Conservation (phyloP, 2,113 vertebrate genomes). For the Dasyornis broadbenti region DNA sequence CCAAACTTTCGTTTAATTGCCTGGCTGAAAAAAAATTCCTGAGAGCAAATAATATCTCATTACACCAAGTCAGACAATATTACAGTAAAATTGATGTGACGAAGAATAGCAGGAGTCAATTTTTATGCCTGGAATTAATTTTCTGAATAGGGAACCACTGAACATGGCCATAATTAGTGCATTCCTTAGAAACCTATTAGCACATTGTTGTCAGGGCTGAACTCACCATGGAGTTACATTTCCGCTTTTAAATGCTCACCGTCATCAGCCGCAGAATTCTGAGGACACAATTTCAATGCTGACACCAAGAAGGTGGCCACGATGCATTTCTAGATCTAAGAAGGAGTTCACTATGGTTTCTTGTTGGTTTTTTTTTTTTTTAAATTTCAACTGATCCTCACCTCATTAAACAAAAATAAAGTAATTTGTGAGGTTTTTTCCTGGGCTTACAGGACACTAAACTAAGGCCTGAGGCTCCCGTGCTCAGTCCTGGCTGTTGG, state of each 20-base stretch:
- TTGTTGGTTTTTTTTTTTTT: not conserved
- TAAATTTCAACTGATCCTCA: not conserved
- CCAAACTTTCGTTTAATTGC: not conserved
- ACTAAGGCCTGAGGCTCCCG: not conserved
- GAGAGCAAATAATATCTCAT: not conserved
- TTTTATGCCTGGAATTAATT: constrained; percentile 5
- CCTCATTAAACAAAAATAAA: not conserved
- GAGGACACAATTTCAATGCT: not conserved
- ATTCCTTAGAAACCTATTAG: not conserved
- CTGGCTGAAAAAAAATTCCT: not conserved
- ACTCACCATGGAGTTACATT: not conserved
- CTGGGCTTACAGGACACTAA: not conserved
- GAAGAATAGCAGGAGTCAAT: not conserved
- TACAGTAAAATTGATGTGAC: not conserved
- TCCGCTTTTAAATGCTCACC: not conserved
- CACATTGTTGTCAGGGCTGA: not conserved
- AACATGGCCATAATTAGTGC: not conserved
- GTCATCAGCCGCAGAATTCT: not conserved
- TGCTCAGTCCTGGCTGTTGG: not conserved
- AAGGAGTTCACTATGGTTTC: not conserved
- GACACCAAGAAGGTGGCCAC: not conserved
- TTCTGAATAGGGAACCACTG: not conserved
- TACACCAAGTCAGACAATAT: not conserved
- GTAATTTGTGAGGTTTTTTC: not conserved
- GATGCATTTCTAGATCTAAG: not conserved